phyloP scores from a whole-genome alignment of 92 coral and sea anemone species.

The Meandrina meandrites region DNA sequence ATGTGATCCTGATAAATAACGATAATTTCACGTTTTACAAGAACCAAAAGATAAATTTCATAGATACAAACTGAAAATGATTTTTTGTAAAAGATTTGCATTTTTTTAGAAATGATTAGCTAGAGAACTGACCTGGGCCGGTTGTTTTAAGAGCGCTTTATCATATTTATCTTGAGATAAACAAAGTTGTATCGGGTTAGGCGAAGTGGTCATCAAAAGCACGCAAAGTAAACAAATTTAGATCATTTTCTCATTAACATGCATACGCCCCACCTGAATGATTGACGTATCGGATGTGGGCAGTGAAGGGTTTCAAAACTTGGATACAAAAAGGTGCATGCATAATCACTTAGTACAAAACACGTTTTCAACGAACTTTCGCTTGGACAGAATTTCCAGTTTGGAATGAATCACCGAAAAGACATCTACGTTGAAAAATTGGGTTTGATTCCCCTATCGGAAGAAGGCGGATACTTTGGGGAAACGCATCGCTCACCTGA shows the following conservation, averaged over 20 bases:
- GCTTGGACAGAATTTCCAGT: not conserved
- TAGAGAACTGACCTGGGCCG: too few species aligned
- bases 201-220: not conserved
- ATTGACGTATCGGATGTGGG: conserved; percentile 18
- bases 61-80: not conserved
- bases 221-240: not conserved
- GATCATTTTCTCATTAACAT: not conserved
- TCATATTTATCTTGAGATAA: not conserved
- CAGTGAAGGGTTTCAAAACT: not conserved
- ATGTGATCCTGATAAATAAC: not conserved
- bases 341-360: not conserved
- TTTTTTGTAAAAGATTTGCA: not conserved
- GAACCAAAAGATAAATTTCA: too few species aligned
- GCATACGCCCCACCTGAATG: not conserved
- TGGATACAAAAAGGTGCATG: not conserved
- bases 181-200: not conserved
- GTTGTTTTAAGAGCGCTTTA: too few species aligned
- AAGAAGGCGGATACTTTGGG: conserved; percentile 82
- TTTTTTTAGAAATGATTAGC: too few species aligned
- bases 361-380: not conserved
- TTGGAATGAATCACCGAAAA: conserved; percentile 47
- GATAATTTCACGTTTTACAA: not conserved
- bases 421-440: conserved; percentile 51
- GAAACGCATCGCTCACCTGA: conserved; percentile 74
- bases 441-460: conserved; percentile 67